phyloP scores from a whole-genome alignment of 2,797 vertebrate genomes.

The Sebastes vulpes region DNA sequence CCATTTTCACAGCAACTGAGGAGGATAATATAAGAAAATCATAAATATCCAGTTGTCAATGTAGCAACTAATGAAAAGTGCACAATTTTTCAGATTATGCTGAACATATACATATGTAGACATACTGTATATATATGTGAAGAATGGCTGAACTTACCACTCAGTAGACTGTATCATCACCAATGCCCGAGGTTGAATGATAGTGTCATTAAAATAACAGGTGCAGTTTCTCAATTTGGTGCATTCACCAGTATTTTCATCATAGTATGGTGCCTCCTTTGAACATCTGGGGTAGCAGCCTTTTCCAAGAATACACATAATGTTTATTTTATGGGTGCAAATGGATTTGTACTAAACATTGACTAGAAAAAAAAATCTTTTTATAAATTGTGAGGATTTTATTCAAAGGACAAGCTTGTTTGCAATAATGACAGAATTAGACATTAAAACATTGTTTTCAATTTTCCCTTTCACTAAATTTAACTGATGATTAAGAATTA shows the following conservation, averaged over 20 bases:
- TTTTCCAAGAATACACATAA: constrained; percentile 51
- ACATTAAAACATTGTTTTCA: background rate
- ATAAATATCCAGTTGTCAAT: background rate
- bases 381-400: background rate
- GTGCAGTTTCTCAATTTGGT: constrained; percentile 82
- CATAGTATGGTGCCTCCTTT: constrained; percentile 82
- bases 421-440: background rate
- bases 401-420: background rate
- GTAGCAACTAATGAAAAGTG: background rate
- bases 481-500: background rate
- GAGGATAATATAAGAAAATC: background rate
- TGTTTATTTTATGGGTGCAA: background rate
- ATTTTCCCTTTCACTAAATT: background rate
- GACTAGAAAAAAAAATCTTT: background rate
- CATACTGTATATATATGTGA: background rate
- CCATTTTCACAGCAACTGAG: constrained; percentile 70
- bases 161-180: constrained; percentile 14
- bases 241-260: constrained; percentile 87
- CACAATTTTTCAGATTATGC: background rate
- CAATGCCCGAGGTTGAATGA: constrained; percentile 45
- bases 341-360: background rate
- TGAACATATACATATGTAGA: background rate
- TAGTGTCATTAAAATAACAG: constrained; percentile 82
- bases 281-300: constrained; percentile 91
- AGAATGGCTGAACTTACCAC: constrained; percentile 73